Conservation (phyloP, 2,888 invertebrate genomes). For the Oscheius sp. region DNA sequence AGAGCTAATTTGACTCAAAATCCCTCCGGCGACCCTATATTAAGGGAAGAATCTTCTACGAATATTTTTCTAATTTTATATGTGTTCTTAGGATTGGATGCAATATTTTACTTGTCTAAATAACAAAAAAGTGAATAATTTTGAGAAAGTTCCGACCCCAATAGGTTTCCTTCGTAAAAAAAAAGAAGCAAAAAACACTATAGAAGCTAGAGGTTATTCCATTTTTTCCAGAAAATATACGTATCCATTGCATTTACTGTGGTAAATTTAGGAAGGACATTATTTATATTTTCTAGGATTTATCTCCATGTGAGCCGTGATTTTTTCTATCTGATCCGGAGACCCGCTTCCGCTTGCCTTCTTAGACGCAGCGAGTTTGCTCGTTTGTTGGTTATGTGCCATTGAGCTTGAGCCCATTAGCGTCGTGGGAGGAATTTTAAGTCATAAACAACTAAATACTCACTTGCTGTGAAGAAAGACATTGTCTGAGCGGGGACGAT, state of each 20-base stretch:
- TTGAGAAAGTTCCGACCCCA: too few relatives aligned
- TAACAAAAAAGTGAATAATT: too few relatives aligned
- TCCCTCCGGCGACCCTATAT: not conserved
- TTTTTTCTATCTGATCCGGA: too few relatives aligned
- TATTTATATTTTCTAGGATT: too few relatives aligned
- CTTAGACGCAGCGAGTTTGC: not conserved
- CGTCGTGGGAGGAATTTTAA: not conserved
- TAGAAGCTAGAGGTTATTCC: too few relatives aligned
- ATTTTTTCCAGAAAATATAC: too few relatives aligned
- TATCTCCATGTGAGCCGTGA: too few relatives aligned
- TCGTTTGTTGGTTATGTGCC: conserved; percentile 20
- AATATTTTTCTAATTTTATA: not conserved
- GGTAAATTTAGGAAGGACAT: too few relatives aligned
- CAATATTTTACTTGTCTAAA: too few relatives aligned
- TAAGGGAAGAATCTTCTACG: not conserved
- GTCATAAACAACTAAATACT: not conserved
- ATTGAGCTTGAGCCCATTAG: conserved; percentile 16
- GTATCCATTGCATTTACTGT: too few relatives aligned
- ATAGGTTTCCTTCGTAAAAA: too few relatives aligned
- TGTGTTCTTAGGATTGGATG: not conserved
- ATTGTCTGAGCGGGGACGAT: conserved; percentile 14
- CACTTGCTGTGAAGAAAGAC: conserved; percentile 27
- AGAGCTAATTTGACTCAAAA: conserved; percentile 5
- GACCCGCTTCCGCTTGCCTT: conserved; percentile 8
- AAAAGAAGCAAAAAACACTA: too few relatives aligned